Percentiles rank a stretch among this genome's conserved stretches.
Conservation (phyloP, 2,113 vertebrate genomes). For the Corvus moneduloides region DNA sequence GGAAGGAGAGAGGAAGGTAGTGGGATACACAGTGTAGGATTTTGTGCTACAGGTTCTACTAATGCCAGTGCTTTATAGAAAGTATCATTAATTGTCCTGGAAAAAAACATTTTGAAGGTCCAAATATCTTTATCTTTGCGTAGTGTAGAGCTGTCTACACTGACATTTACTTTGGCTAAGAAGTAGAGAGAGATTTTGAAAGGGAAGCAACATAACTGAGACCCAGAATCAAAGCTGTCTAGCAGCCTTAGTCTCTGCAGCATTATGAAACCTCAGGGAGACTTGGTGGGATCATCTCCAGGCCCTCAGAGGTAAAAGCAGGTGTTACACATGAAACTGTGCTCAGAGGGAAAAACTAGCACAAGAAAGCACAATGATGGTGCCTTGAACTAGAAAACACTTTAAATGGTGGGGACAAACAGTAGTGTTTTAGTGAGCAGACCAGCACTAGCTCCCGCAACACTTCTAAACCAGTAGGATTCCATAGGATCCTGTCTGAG, state of each 20-base stretch:
- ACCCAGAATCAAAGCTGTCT: background rate
- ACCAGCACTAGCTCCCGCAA: background rate
- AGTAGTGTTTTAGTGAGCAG: background rate
- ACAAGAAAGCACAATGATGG: background rate
- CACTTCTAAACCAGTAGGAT: background rate
- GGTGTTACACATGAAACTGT: background rate
- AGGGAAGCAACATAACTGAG: background rate
- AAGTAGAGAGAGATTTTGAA: background rate
- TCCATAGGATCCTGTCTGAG: background rate
- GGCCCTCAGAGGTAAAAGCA: background rate
- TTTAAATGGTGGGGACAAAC: background rate
- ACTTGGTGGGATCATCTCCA: background rate
- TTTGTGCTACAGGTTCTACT: background rate
- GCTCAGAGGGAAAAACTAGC: background rate
- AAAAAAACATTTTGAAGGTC: background rate
- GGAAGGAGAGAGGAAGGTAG: background rate
- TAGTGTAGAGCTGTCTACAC: background rate
- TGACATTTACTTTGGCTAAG: background rate
- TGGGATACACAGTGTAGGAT: background rate
- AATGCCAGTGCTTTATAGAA: background rate
- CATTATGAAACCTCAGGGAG: background rate
- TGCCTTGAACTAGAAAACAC: background rate
- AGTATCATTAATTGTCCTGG: background rate
- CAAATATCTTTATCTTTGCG: background rate
- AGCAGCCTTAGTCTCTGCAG: background rate